phyloP scores from a whole-genome alignment of 2,113 vertebrate species.

The Plecturocebus donacophilus region DNA sequence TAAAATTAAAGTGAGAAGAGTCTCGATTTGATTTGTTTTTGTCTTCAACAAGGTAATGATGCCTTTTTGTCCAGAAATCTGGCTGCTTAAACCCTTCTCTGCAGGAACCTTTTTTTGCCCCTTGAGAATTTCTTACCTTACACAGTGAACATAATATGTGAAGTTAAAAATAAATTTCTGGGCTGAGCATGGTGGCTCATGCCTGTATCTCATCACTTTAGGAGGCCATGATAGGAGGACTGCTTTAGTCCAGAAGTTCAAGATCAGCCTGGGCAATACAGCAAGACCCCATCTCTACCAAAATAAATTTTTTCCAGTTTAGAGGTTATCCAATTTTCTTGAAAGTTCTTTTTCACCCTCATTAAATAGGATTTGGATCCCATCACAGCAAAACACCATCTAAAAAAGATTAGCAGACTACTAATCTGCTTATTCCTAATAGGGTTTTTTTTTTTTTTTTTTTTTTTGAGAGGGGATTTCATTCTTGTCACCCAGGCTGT shows the following conservation, averaged over 20 bases:
- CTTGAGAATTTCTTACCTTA: neutral
- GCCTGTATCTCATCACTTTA: neutral
- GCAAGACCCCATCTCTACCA: neutral
- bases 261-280: neutral
- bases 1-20: neutral
- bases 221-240: neutral
- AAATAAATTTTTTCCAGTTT: neutral
- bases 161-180: neutral
- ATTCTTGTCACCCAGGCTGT: no score
- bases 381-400: neutral
- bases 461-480: no score
- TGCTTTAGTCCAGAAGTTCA: neutral
- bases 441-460: no score
- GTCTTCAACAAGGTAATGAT: neutral
- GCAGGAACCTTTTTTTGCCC: neutral
- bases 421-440: neutral
- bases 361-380: neutral
- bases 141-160: neutral
- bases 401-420: neutral
- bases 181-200: neutral
- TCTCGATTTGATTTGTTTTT: neutral
- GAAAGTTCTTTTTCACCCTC: neutral
- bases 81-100: neutral
- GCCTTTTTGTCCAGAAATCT: neutral
- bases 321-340: neutral